Evolutionary conservation across 2,888 invertebrate species (phyloP).

Genomic region (Alviniconcha strummeri): DNA sequence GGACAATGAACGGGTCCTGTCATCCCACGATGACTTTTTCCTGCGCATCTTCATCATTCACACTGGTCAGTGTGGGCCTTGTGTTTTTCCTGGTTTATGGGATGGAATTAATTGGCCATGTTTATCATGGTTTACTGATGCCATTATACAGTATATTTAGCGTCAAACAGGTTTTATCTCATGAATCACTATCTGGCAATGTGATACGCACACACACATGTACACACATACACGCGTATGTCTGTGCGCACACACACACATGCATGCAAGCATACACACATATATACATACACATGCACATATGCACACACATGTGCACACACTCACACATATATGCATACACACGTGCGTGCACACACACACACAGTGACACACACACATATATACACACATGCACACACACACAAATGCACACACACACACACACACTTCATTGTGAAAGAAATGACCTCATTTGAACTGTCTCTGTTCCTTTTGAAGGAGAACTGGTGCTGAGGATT

Average conservation of each 20-base stretch:
- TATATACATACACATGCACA: not conserved
- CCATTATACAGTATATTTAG: too few relatives aligned
- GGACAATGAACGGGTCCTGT: not conserved
- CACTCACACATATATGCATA: not conserved
- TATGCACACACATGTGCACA: not conserved
- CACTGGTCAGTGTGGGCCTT: slow-evolving; percentile 1
- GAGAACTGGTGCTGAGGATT: not conserved
- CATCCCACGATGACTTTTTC: slow-evolving; percentile 13
- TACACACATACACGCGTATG: not conserved
- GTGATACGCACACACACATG: not conserved
- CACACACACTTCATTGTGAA: not conserved
- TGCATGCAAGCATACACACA: not conserved
- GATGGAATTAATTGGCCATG: too few relatives aligned
- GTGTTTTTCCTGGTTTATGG: not conserved
- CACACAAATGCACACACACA: not conserved
- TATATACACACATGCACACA: not conserved
- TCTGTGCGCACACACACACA: not conserved
- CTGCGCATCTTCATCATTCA: slow-evolving; percentile 2
- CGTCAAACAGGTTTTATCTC: too few relatives aligned
- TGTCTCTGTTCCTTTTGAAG: not conserved
- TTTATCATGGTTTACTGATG: too few relatives aligned
- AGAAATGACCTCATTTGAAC: too few relatives aligned
- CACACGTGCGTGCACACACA: not conserved
- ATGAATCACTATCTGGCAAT: too few relatives aligned
- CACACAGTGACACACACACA: not conserved